These are phyloP conservation scores for Hylaea fasciaria DNA, from an alignment of 2,888 invertebrate species.

Conservation along the genomic window DNA sequence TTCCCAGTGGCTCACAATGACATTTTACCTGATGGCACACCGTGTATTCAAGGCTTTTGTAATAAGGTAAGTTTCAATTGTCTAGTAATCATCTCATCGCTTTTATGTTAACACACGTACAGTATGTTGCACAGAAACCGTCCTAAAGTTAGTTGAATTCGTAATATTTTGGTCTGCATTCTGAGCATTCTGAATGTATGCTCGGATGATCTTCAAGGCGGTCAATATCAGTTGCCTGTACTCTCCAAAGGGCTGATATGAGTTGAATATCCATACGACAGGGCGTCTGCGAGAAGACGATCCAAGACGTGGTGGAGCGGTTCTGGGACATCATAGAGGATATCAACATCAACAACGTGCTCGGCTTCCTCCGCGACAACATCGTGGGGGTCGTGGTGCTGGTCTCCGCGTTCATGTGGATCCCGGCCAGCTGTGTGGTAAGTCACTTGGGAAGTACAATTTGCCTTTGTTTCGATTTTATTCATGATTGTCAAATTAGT, in stretches of 20 bases:
- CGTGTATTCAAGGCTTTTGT: slow-evolving; percentile 98
- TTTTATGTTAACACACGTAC: background rate
- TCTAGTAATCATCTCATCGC: background rate
- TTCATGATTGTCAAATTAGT: too few relatives aligned
- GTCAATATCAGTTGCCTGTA: too few relatives aligned
- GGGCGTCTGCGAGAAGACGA: slow-evolving; percentile 97
- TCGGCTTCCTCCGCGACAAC: slow-evolving; percentile 95
- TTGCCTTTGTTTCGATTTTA: background rate
- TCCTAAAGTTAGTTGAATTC: too few relatives aligned
- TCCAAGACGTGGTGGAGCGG: slow-evolving; percentile 97
- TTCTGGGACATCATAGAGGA: slow-evolving; percentile 99
- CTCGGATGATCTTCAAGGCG: too few relatives aligned
- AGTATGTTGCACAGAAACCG: too few relatives aligned
- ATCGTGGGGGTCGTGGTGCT: slow-evolving; percentile 97
- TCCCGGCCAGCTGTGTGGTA: slow-evolving; percentile 94
- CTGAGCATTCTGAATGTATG: too few relatives aligned
- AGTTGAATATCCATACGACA: slow-evolving; percentile 68
- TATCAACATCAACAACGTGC: slow-evolving; percentile 96
- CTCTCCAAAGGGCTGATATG: too few relatives aligned
- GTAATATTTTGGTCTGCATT: too few relatives aligned
- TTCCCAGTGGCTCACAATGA: slow-evolving; percentile 95
- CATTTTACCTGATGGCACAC: slow-evolving; percentile 96
- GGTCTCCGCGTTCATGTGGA: slow-evolving; percentile 96
- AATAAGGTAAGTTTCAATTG: slow-evolving; percentile 90
- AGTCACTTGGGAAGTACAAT: slow-evolving; percentile 35